Evolutionary conservation across 2,113 vertebrate genomes (phyloP), one percentile per base, ranked within the genome.

Genomic region (Aramus guarauna): DNA sequence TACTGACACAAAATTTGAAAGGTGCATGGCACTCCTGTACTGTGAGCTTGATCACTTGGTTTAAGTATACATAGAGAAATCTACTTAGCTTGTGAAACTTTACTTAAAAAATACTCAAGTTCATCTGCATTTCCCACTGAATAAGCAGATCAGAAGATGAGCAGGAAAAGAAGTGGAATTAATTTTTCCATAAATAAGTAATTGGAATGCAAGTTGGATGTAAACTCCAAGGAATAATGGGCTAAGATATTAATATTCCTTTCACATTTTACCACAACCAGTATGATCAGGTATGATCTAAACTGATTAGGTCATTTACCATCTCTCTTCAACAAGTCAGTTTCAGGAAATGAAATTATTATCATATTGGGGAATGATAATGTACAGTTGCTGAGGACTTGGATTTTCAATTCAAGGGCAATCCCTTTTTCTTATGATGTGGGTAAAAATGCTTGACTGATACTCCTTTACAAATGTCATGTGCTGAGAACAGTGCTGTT

Each of bases 51-150:
- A 67, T 69, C 4, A 48, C 12, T 32, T 56, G 32, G 5, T 9
- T 53, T 16, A 71, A 39, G 5, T 58, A 63, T 30, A 43, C 2
- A 8, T 4, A 32, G 52, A 85, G 7, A 85, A 78, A 69, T 71
- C 5, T 59, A 63, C 8, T 50, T 59, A 75, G 2, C 5, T 55
- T 56, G 32, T 37, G 11, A 82, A 85, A 77, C 55, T 66, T 82
- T 66, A 5, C 15, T 47, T 24, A 0, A 24, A 62, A 22, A 48
- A 3, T 41, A 0, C 6, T 2, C 5, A 6, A 36, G 5, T 9
- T 62, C n/a, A 84, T 7, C 9, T 59, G 9, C 12, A 63, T 83
- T 91, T 92, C 24, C 14, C 26, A 80, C n/a, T 50, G 24, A 79
- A 76, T 22, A 73, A 4, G 2, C 7, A 76, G 12, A 20, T 73